Base-by-base conservation (phyloP, 2,113 vertebrate genomes). In the Emydura subglobosa region DNA sequence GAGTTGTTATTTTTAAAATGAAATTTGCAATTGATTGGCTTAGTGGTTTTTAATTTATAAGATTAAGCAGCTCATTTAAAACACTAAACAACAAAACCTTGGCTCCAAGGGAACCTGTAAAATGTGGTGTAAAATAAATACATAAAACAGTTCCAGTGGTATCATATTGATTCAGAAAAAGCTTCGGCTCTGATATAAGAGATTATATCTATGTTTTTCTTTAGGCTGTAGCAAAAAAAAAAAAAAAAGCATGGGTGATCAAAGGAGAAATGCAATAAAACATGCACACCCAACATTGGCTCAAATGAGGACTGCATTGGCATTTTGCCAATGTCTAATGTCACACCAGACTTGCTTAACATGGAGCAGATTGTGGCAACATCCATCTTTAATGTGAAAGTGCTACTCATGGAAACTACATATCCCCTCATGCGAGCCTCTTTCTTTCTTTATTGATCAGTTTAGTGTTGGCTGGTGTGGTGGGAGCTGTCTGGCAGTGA, bases 21-120 rank as follows among this genome's bases (percentile, higher is more conserved):
- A 79, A 87, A 82, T 93, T 87, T 84, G 31, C 86, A 88, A 93
- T 54, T 42, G 61, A 42, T 3, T 1, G 47, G 85, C 55, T 61
- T 2, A 0, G 8, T 49, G 51, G 2, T 4, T 89, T 78, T 59
- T 89, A 82, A 85, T 59, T 79, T 79, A 2, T 59, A 76, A 89
- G 24, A 31, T 11, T 65, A 89, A 93, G 6, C 3, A 31, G 4
- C 34, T 85, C 3, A 1, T 55, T 84, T 87, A 51, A 79, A 3
- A 34, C 29, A 2, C 50, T 80, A 54, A 82, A 9, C 3, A 80
- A 49, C 16, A 4, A 4, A 92, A 92, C 34, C 9, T 10, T 53
- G 9, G 65, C 10, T 81, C 0, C 0, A 81, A 61, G 83, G 29
- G 44, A 81, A 72, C 2, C 2, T 74, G 3, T 68, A 44, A 83